These are phyloP conservation scores for Nasonia oneida DNA, from an alignment of 2,888 invertebrate species.

Conservation along the genomic window DNA sequence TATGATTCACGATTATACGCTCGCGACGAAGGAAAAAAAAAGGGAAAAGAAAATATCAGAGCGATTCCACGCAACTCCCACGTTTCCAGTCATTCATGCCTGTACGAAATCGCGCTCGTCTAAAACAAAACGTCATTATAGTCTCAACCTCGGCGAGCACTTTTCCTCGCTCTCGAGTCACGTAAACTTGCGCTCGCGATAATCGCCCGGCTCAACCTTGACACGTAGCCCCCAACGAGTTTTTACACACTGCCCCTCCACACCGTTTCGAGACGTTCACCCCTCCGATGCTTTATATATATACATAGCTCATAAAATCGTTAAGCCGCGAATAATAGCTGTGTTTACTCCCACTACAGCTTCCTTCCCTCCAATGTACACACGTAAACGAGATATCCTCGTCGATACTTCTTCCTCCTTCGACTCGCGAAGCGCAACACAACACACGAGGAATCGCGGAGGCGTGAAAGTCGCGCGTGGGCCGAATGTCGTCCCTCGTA, in stretches of 20 bases:
- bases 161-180: not conserved
- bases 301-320: not conserved
- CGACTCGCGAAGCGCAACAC: not conserved
- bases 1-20: not conserved
- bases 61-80: not conserved
- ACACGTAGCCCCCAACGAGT: not conserved
- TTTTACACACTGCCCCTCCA: not conserved
- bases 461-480: slow-evolving; percentile 59
- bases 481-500: slow-evolving; percentile 38
- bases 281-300: too few species aligned
- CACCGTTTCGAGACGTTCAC: not conserved
- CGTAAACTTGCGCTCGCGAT: not conserved
- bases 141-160: not conserved
- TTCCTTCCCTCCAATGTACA: not conserved
- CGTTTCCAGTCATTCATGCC: not conserved
- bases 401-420: not conserved
- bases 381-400: not conserved
- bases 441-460: slow-evolving; percentile 6
- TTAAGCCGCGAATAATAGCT: slow-evolving; percentile 33
- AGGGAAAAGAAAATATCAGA: not conserved
- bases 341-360: slow-evolving; percentile 12
- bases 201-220: slow-evolving; percentile 8
- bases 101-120: not conserved
- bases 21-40: not conserved
- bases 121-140: not conserved